These are phyloP conservation scores for Macroramphosus scolopax DNA, from an alignment of 2,797 vertebrate species.

Conservation along the genomic window DNA sequence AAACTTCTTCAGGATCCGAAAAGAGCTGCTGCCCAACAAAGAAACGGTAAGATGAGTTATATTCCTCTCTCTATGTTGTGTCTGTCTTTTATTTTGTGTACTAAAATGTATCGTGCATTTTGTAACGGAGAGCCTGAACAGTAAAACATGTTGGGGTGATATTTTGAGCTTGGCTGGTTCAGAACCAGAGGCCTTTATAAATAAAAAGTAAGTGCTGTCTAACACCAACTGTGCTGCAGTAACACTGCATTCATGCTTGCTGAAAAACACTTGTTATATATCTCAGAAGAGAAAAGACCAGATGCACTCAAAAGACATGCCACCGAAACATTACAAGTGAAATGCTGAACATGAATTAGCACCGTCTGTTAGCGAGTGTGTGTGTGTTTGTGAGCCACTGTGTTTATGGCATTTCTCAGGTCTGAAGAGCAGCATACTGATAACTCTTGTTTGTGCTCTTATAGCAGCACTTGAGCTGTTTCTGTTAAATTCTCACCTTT, in stretches of 20 bases:
- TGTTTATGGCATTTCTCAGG: conserved; percentile 29
- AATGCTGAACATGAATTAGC: conserved; percentile 47
- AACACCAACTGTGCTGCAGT: conserved; percentile 26
- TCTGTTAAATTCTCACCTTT: no score
- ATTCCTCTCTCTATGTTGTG: conserved; percentile 1
- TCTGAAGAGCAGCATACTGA: neutral
- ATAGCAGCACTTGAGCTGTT: no score
- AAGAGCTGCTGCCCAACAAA: conserved; percentile 98
- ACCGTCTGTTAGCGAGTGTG: conserved; percentile 25
- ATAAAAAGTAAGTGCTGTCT: no score
- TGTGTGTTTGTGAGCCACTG: conserved; percentile 17
- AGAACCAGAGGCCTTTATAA: conserved; percentile 42
- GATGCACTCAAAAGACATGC: conserved; percentile 20
- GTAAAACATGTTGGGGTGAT: conserved; percentile 15
- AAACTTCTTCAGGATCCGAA: conserved; percentile 99
- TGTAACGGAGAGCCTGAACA: conserved; percentile 16
- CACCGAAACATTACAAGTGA: conserved; percentile 24
- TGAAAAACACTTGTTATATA: conserved; percentile 18
- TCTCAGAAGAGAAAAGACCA: conserved; percentile 9
- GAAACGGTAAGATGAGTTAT: conserved; percentile 87
- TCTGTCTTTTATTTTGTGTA: conserved; percentile 22
- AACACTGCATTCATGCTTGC: conserved; percentile 18
- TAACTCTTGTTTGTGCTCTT: no score
- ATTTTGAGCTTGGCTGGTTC: conserved; percentile 26
- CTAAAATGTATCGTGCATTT: neutral